These are phyloP conservation scores for Xestia c-nigrum DNA, from an alignment of 2,888 invertebrate species.

Conservation along the genomic window DNA sequence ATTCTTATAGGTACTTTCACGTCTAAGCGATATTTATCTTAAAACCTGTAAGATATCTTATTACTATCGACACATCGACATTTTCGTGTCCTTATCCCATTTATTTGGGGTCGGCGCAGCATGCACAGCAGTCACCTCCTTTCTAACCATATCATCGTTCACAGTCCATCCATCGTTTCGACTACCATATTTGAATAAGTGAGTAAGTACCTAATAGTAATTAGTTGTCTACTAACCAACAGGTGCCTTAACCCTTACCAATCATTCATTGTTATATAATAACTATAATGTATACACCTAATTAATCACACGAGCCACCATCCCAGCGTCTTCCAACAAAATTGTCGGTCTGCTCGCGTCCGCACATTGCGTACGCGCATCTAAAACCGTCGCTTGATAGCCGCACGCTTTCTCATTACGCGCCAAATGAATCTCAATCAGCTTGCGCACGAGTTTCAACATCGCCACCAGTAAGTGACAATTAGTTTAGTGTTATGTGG, in stretches of 20 bases:
- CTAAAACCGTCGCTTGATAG: constrained; percentile 60
- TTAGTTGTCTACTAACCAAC: not conserved
- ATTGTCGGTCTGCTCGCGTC: constrained; percentile 55
- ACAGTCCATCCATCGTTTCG: not conserved
- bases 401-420: constrained; percentile 68
- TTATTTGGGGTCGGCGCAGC: no score
- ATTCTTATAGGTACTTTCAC: not conserved
- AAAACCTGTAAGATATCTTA: no score
- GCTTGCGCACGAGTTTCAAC: constrained; percentile 59
- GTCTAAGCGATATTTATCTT: not conserved
- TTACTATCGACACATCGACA: not conserved
- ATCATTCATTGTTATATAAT: constrained; percentile 23
- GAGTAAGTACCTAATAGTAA: not conserved
- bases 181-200: not conserved
- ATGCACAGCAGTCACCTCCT: no score
- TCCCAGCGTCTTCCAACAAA: constrained; percentile 29
- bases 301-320: constrained; percentile 42
- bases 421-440: constrained; percentile 68
- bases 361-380: constrained; percentile 57
- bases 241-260: not conserved
- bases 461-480: constrained; percentile 48
- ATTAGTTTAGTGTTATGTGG: constrained; percentile 57
- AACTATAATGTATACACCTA: constrained; percentile 4
- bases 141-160: no score
- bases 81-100: no score